Evolutionary conservation across 2,113 vertebrate species (phyloP).

Genomic region (Atractosteus spatula): DNA sequence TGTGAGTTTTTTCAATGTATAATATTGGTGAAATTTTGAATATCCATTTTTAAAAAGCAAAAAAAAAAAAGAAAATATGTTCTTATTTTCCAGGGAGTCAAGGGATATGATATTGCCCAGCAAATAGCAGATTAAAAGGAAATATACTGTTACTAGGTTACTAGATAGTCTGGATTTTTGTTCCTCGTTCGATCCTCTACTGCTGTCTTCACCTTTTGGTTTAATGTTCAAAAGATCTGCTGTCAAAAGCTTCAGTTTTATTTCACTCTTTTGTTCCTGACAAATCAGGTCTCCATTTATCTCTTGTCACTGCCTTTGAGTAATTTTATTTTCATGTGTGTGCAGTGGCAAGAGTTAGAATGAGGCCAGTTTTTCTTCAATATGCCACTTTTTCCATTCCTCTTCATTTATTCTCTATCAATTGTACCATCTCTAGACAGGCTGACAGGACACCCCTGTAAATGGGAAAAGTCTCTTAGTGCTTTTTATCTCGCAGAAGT

Average conservation of each 20-base stretch:
- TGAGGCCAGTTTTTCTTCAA: conserved; percentile 4
- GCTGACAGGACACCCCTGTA: not conserved
- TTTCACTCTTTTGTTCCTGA: not conserved
- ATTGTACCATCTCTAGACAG: not conserved
- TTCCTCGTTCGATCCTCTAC: not conserved
- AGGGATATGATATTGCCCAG: conserved; percentile 19
- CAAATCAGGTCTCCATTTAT: not conserved
- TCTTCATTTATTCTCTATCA: not conserved
- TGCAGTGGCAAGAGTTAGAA: not conserved
- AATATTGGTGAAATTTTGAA: too few relatives aligned
- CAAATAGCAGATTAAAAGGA: conserved; percentile 34
- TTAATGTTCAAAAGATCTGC: not conserved
- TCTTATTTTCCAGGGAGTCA: conserved; percentile 29
- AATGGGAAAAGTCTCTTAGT: not conserved
- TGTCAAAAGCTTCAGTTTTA: conserved; percentile 8
- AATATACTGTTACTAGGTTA: not conserved
- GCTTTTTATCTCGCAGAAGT: not conserved
- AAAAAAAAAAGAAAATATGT: conserved; percentile 12
- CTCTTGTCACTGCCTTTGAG: not conserved
- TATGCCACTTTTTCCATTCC: not conserved
- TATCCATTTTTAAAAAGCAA: too few relatives aligned
- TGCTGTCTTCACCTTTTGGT: conserved; percentile 10
- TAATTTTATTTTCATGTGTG: not conserved
- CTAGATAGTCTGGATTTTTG: conserved; percentile 18
- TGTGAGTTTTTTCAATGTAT: too few relatives aligned